Percentiles rank a stretch among this genome's conserved stretches.
phyloP scores from a whole-genome alignment of 2,797 vertebrate species.

The Acrossocheilus fasciatus region DNA sequence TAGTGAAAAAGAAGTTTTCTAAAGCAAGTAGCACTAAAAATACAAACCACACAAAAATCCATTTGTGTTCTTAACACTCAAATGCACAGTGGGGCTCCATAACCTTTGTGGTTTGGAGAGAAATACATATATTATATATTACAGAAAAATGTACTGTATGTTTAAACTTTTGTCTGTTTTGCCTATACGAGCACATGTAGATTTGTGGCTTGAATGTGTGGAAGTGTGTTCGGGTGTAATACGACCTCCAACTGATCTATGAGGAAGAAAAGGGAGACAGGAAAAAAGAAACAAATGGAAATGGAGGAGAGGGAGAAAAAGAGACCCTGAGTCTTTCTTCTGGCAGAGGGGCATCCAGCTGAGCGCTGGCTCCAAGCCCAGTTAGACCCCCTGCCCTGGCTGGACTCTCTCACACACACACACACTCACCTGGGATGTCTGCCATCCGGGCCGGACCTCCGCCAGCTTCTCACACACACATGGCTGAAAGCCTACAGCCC shows the following conservation, averaged over 20 bases:
- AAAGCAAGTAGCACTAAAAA: conserved; percentile 11
- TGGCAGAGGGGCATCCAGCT: conserved; percentile 63
- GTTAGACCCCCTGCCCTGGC: conserved; percentile 62
- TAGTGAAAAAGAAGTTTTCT: neutral
- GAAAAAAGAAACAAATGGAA: conserved; percentile 6
- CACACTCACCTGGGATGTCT: conserved; percentile 50
- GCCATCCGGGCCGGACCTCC: conserved; percentile 51
- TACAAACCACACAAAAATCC: conserved; percentile 22
- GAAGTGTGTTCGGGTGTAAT: conserved; percentile 18
- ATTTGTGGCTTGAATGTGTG: conserved; percentile 16
- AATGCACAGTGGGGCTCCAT: conserved; percentile 20
- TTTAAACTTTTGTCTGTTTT: conserved; percentile 44
- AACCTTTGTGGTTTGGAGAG: conserved; percentile 31
- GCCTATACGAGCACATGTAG: conserved; percentile 16
- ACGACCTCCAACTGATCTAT: conserved; percentile 29
- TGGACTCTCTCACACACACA: conserved; percentile 28
- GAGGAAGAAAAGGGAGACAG: conserved; percentile 3
- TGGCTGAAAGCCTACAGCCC: conserved; percentile 30
- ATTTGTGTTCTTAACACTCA: conserved; percentile 13
- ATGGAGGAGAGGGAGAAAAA: conserved; percentile 24
- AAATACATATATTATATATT: conserved; percentile 16
- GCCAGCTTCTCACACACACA: conserved; percentile 45
- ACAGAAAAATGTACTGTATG: conserved; percentile 8
- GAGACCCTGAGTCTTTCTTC: conserved; percentile 49
- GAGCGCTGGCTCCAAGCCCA: conserved; percentile 67